These are phyloP conservation scores for Drosophila nr. perissopoda DNA, from an alignment of 2,888 invertebrate species.

Conservation along the genomic window DNA sequence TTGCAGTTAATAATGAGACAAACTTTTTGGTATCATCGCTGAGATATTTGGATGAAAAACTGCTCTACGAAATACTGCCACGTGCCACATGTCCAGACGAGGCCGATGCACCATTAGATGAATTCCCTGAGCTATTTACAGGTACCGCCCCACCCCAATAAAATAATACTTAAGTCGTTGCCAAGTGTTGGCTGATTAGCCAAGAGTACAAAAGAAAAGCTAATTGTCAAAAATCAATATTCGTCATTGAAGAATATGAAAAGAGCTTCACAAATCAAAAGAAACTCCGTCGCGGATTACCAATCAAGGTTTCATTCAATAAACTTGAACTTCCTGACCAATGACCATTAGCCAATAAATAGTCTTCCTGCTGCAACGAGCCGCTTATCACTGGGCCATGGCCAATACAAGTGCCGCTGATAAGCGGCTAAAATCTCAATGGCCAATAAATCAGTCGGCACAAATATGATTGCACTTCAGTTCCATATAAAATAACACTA, in stretches of 20 bases:
- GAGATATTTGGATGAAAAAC: slow-evolving; percentile 75
- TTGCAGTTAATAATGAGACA: slow-evolving; percentile 65
- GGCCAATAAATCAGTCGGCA: slow-evolving; percentile 58
- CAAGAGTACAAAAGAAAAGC: neutral
- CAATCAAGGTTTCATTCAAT: neutral
- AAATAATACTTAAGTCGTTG: neutral
- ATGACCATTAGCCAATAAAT: slow-evolving; percentile 31
- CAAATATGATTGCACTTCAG: slow-evolving; percentile 39
- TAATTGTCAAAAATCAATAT: neutral
- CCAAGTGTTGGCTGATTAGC: neutral
- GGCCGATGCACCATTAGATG: slow-evolving; percentile 70
- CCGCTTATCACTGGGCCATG: slow-evolving; percentile 59
- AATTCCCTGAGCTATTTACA: slow-evolving; percentile 82
- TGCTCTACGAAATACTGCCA: slow-evolving; percentile 69
- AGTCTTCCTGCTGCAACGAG: slow-evolving; percentile 46
- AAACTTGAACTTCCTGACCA: slow-evolving; percentile 51
- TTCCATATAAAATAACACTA: slow-evolving; percentile 9
- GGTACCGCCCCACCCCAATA: slow-evolving; percentile 45
- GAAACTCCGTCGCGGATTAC: neutral
- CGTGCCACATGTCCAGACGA: slow-evolving; percentile 65
- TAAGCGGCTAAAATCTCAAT: slow-evolving; percentile 44
- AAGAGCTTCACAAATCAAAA: neutral
- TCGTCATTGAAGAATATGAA: neutral
- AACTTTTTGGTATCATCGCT: slow-evolving; percentile 69
- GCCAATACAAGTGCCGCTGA: slow-evolving; percentile 49